These are phyloP conservation scores for Chaitophorus viminalis DNA, from an alignment of 2,888 invertebrate genomes.

Conservation along the genomic window DNA sequence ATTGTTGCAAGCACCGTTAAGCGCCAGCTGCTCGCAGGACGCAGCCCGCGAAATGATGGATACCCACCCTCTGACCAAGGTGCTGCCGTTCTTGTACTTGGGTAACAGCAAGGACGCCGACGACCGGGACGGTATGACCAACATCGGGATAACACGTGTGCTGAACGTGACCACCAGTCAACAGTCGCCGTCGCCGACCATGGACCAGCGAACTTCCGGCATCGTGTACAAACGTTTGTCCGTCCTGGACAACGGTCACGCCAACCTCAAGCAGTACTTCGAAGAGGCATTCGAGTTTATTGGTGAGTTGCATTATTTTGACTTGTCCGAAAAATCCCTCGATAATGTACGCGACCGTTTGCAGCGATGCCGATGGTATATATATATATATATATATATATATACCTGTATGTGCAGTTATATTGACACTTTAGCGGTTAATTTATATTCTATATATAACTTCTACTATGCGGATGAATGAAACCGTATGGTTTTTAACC, in stretches of 20 bases:
- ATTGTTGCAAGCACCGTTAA: constrained; percentile 69
- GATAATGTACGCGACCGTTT: too few species aligned
- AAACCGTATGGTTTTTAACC: too few species aligned
- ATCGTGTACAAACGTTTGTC: constrained; percentile 81
- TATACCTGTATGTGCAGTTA: too few species aligned
- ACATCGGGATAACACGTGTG: constrained; percentile 79
- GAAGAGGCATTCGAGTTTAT: constrained; percentile 87
- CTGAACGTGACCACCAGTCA: constrained; percentile 76
- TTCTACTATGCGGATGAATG: too few species aligned
- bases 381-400: too few species aligned
- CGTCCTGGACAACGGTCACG: constrained; percentile 83
- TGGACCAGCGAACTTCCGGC: constrained; percentile 75
- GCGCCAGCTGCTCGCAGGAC: constrained; percentile 66
- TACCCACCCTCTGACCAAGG: constrained; percentile 80
- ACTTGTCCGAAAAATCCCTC: too few species aligned
- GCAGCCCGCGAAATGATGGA: constrained; percentile 72
- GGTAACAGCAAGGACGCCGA: constrained; percentile 85
- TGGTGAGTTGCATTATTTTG: constrained; percentile 72
- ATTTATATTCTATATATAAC: too few species aligned
- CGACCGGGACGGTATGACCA: constrained; percentile 75
- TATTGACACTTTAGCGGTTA: too few species aligned
- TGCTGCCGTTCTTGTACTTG: constrained; percentile 82
- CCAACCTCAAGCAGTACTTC: constrained; percentile 89
- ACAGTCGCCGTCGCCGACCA: constrained; percentile 73
- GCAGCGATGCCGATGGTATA: too few species aligned